Evolutionary conservation across 2,888 invertebrate genomes (phyloP), one percentile per base, ranked within the genome.

Genomic region (Itoplectis maculator): DNA sequence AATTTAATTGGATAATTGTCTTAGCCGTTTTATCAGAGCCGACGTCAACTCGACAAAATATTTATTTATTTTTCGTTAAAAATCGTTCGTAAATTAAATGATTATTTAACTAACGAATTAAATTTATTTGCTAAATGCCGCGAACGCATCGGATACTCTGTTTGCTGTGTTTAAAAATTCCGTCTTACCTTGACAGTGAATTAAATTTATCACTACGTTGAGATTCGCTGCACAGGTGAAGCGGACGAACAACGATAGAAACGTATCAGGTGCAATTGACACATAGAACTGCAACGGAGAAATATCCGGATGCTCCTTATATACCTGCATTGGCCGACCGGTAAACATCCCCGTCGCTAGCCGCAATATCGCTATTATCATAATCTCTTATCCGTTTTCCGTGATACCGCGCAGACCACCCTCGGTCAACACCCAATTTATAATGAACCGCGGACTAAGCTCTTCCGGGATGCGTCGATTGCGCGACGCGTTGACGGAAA

Each of bases 361-460:
- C 40, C n/a, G 49, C 73, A 70, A 29, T 72, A 72, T 66, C 40
- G 37, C 23, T 61, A 85, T 86, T 79, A 72, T 79, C 83, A 72
- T 85, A 80, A 80, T 75, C 76, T 70, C 54, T 49, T 78, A 47
- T 84, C 81, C 74, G 23, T 79, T 40, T 56, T 76, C 49, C 66
- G 23, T 4, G 40, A 65, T 66, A 77, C 51, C 70, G 81, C 15
- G 40, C n/a, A 37, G 42, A 5, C 6, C 23, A 8, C 15, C 42
- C n/a, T 9, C 47, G 29, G 45, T 61, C 65, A 74, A 82, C 78
- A 56, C 85, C 79, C 75, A 74, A 83, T 70, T 84, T 72, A 65
- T 66, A 68, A 77, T 70, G 42, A 77, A 69, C 63, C 40, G 61
- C 45, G 68, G n/a, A 37, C 23, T n/a, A 11, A 69, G 18, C 18